phyloP scores from a whole-genome alignment of 2,888 invertebrate species.

The Actias luna region DNA sequence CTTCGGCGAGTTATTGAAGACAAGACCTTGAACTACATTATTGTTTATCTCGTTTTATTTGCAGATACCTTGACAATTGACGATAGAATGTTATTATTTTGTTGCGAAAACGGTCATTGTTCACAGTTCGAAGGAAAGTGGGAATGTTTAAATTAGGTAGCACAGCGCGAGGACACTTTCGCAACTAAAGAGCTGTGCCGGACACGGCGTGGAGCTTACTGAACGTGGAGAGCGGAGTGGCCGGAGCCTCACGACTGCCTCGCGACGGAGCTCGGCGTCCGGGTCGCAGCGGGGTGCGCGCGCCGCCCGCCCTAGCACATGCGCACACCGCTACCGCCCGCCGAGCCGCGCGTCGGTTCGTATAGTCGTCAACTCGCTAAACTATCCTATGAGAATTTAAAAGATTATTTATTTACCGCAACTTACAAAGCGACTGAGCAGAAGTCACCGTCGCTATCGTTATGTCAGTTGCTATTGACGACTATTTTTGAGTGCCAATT shows the following conservation, averaged over 20 bases:
- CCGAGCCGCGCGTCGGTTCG: neutral
- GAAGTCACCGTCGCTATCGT: too few species aligned
- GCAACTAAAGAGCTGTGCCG: neutral
- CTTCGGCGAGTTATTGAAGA: neutral
- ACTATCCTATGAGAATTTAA: too few species aligned
- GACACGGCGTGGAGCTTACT: neutral
- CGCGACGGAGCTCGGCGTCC: neutral
- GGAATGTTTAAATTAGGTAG: neutral
- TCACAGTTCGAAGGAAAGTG: neutral
- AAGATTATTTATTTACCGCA: too few species aligned
- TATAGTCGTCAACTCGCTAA: too few species aligned
- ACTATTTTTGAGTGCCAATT: too few species aligned
- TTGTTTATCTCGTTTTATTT: neutral
- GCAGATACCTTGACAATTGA: neutral
- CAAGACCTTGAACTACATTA: neutral
- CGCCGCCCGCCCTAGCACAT: constrained; percentile 20
- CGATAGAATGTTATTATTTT: neutral
- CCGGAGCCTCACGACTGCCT: neutral
- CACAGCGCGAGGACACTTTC: neutral
- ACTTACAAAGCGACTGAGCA: too few species aligned
- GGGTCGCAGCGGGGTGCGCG: constrained; percentile 20
- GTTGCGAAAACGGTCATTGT: neutral
- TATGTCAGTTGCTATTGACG: too few species aligned
- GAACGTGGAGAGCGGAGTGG: constrained; percentile 1
- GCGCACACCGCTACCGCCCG: constrained; percentile 19